Percentiles rank a stretch among this genome's conserved stretches.
These are phyloP conservation scores for Morinoia aosen DNA, from an alignment of 2,888 invertebrate genomes.

Conservation along the genomic window DNA sequence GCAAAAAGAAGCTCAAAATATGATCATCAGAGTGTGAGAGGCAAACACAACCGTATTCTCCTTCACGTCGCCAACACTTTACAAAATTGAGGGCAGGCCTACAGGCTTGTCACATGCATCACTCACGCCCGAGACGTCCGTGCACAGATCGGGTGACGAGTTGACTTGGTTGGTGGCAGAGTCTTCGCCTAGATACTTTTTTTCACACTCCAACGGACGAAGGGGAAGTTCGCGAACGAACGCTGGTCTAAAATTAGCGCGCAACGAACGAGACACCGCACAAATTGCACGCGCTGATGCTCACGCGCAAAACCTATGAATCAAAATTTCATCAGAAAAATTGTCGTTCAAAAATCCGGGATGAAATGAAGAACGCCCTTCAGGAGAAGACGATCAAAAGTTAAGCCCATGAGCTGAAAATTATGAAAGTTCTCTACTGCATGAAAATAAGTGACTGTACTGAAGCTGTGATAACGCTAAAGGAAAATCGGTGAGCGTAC, in stretches of 20 bases:
- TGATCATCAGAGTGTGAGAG: slow-evolving; percentile 48
- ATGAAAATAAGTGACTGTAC: not conserved
- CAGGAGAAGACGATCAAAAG: not conserved
- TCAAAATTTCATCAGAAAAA: slow-evolving; percentile 30
- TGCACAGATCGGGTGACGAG: slow-evolving; percentile 7
- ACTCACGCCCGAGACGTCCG: slow-evolving; percentile 19
- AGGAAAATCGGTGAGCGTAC: not conserved
- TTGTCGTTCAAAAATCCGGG: not conserved
- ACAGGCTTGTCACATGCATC: slow-evolving; percentile 36
- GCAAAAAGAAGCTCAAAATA: slow-evolving; percentile 51
- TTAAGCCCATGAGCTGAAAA: not conserved
- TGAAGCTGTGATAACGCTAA: not conserved
- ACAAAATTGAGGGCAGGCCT: slow-evolving; percentile 46
- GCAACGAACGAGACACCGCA: slow-evolving; percentile 43
- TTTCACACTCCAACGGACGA: slow-evolving; percentile 16
- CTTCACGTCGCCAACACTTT: slow-evolving; percentile 50
- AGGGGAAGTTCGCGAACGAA: not conserved
- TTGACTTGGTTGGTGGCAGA: slow-evolving; percentile 25
- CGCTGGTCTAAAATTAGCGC: slow-evolving; percentile 31
- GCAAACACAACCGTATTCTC: slow-evolving; percentile 53
- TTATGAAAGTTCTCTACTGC: not conserved
- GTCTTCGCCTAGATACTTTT: not conserved
- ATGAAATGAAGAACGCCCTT: not conserved
- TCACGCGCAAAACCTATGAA: slow-evolving; percentile 1
- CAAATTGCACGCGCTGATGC: slow-evolving; percentile 43